These are phyloP conservation scores for Spodoptera littoralis DNA, from an alignment of 2,888 invertebrate genomes.

Conservation along the genomic window DNA sequence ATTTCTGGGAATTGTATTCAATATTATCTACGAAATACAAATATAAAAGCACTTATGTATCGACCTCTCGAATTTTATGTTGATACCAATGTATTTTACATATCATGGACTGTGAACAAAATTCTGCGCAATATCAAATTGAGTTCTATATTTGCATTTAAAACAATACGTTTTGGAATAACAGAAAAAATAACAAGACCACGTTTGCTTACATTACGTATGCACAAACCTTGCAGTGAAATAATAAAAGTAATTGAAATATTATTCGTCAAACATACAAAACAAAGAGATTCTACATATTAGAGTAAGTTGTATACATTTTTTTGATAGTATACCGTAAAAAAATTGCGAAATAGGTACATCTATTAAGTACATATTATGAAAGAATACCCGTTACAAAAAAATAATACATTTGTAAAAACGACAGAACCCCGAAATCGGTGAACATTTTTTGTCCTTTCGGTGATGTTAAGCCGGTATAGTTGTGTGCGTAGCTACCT, in stretches of 20 bases:
- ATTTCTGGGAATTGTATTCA: slow-evolving; percentile 11
- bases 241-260: slow-evolving; percentile 3
- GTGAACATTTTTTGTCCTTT: slow-evolving; percentile 61
- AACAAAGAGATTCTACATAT: too few relatives aligned
- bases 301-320: too few relatives aligned
- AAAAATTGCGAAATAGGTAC: too few relatives aligned
- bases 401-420: slow-evolving; percentile 15
- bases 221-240: too few relatives aligned
- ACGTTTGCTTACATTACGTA: too few relatives aligned
- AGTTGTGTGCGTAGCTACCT: slow-evolving; percentile 83
- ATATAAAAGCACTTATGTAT: background rate
- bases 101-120: slow-evolving; percentile 12
- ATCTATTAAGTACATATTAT: too few relatives aligned
- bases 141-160: slow-evolving; percentile 11
- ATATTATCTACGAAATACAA: background rate
- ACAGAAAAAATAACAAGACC: background rate
- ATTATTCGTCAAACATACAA: too few relatives aligned
- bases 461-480: slow-evolving; percentile 67
- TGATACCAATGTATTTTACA: slow-evolving; percentile 1
- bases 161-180: background rate
- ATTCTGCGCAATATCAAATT: slow-evolving; percentile 12
- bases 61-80: too few relatives aligned
- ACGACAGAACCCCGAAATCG: slow-evolving; percentile 55
- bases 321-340: too few relatives aligned
- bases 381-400: slow-evolving; percentile 1